These are phyloP conservation scores for Megalopta genalis DNA, from an alignment of 1,140 invertebrate species.

Conservation along the genomic window DNA sequence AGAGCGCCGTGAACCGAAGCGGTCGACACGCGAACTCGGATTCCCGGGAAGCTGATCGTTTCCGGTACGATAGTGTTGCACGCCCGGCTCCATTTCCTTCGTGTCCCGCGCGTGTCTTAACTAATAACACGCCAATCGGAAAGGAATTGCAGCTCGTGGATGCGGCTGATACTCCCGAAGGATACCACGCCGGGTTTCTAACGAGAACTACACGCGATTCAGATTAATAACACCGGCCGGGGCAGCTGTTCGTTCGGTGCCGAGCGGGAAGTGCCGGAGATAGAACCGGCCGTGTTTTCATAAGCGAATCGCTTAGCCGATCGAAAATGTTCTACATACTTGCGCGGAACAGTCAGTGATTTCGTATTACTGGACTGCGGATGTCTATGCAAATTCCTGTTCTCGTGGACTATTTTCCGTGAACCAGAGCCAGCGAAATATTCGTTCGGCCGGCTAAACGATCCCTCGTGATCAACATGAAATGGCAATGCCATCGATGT, in stretches of 20 bases:
- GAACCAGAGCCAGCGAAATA: no score
- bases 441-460: no score
- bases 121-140: conserved; percentile 34
- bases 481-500: no score
- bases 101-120: background rate
- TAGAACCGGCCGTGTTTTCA: background rate
- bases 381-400: no score
- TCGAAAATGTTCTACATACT: no score
- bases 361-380: no score
- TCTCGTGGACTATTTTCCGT: no score
- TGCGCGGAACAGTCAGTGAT: no score
- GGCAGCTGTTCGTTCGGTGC: background rate
- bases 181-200: background rate
- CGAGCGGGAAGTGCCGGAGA: background rate
- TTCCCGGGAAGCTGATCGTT: conserved; percentile 54
- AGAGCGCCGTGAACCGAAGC: background rate
- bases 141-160: conserved; percentile 15
- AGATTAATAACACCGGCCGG: conserved; percentile 18
- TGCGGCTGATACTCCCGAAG: conserved; percentile 1
- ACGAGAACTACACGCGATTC: conserved; percentile 14
- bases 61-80: conserved; percentile 40
- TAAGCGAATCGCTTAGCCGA: no score
- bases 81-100: background rate
- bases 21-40: conserved; percentile 14
- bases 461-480: no score